Evolutionary conservation across 2,113 vertebrate genomes (phyloP), one percentile per base, ranked within the genome.

Genomic region (Calidris pugnax): DNA sequence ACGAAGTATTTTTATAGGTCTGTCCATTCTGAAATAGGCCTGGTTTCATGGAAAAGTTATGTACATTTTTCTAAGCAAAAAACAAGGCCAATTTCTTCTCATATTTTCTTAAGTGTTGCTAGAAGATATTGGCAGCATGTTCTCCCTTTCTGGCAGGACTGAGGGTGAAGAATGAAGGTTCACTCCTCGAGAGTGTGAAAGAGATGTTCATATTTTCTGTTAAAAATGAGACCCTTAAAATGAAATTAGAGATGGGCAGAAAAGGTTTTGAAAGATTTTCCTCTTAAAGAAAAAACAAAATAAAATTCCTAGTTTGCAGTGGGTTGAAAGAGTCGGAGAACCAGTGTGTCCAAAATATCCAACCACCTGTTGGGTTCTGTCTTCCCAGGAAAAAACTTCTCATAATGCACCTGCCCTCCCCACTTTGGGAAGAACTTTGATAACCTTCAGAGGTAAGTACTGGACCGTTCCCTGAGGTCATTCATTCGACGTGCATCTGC

Each of bases 91-190:
- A 95, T 90, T 95, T 95, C 72, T 90, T 96, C 76, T 93, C 76
- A 75, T 95, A 88, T 92, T 95, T 93, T 95, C 79, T 41, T 64
- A 95, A 96, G 85, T 84, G 93, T 92, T 96, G 88, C 83, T 95
- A 53, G 88, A 95, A 93, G 92, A 93, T 73, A 87, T 96, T 97
- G 92, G 95, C 96, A 97, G 83, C 60, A 50, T 77, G n/a, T 84
- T 96, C 90, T 93, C 75, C 37, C 72, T 96, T 97, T 83, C 95
- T 96, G 95, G 92, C 95, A 93, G 78, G 90, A 89, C 85, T 93
- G 79, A 93, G 75, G 86, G 92, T 94, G 93, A 96, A 95, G 89
- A 96, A 95, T 90, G 85, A 95, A 97, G 91, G 89, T 97, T 97
- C 92, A 90, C 95, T 97, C 71, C 67, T 96, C 22, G 3, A 88